Base-by-base conservation (phyloP, 2,888 invertebrate species). In the Clusia tigrina region DNA sequence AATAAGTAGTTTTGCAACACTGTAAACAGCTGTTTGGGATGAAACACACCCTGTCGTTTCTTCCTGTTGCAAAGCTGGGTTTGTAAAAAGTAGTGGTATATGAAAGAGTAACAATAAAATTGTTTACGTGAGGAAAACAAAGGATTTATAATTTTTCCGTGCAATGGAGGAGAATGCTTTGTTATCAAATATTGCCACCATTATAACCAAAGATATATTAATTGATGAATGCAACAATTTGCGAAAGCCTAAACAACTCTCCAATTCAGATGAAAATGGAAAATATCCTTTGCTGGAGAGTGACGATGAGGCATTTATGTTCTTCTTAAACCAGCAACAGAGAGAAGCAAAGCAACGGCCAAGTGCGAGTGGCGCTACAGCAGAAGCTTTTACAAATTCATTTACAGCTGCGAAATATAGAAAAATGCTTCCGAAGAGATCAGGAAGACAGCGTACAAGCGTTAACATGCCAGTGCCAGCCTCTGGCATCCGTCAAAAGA, bases 151-250 rank as follows among this genome's bases (percentile, higher is more conserved):
- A n/a, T n/a, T n/a, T n/a, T n/a, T n/a, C n/a, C n/a, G n/a, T n/a
- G 12, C 17, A 58, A 81, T 81, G 80, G 82, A 82, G 51, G 81
- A 81, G 64, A 77, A 74, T 38, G 81, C 78, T 6, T 64, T 83
- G 5, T 67, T 83, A 52, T 72, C 79, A 17, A 83, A 83, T 66
- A 78, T 83, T n/a, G 77, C 82, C 1, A 77, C 81, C 46, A 80
- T 83, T 58, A 70, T 83, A 12, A 76, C 78, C 9, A 83, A 83
- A 64, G 82, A 83, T 61, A 63, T 81, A 22, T 70, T 79, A 2
- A 71, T 80, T 22, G 82, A 82, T 68, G 74, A 78, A 22, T 63
- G 62, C 48, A 70, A 68, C 22, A 69, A 67, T 25, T 67, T 32
- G 20, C 67, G 70, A n/a, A 42, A 64, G 20, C 46, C 67, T 1